Conservation (phyloP, 2,888 invertebrate species). For the Chrysodeixis includens region DNA sequence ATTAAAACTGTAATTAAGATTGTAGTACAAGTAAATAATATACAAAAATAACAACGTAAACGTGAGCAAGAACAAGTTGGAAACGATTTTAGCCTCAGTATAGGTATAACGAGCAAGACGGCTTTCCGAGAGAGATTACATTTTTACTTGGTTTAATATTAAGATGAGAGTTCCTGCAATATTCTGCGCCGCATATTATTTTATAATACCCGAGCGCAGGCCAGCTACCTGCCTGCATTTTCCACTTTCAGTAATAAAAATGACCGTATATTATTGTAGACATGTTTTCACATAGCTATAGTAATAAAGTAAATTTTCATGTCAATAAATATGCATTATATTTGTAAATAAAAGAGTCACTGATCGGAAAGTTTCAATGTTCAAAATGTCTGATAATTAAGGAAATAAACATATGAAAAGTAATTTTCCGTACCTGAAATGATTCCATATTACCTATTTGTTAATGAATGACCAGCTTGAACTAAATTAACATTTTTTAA, state of each 20-base stretch:
- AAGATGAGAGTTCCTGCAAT: slow-evolving; percentile 35
- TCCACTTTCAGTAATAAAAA: slow-evolving; percentile 25
- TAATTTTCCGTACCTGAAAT: too few relatives aligned
- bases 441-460: too few relatives aligned
- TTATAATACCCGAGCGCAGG: slow-evolving; percentile 27
- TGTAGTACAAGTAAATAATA: slow-evolving; percentile 30
- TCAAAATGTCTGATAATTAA: too few relatives aligned
- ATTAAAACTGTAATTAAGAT: neutral
- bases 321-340: too few relatives aligned
- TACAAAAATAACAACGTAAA: slow-evolving; percentile 46
- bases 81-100: slow-evolving; percentile 22
- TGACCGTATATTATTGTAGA: neutral
- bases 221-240: slow-evolving; percentile 24
- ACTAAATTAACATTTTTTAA: too few relatives aligned
- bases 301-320: too few relatives aligned
- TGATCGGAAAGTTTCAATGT: too few relatives aligned
- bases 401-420: too few relatives aligned
- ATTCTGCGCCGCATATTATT: slow-evolving; percentile 31
- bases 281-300: neutral
- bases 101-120: slow-evolving; percentile 14
- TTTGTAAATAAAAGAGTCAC: too few relatives aligned
- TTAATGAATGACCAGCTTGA: neutral
- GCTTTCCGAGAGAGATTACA: slow-evolving; percentile 42
- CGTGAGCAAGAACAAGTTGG: slow-evolving; percentile 36
- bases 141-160: slow-evolving; percentile 50